Evolutionary conservation across 2,113 vertebrate genomes (phyloP), one percentile per base, ranked within the genome.

Genomic region (Mustela nigripes): DNA sequence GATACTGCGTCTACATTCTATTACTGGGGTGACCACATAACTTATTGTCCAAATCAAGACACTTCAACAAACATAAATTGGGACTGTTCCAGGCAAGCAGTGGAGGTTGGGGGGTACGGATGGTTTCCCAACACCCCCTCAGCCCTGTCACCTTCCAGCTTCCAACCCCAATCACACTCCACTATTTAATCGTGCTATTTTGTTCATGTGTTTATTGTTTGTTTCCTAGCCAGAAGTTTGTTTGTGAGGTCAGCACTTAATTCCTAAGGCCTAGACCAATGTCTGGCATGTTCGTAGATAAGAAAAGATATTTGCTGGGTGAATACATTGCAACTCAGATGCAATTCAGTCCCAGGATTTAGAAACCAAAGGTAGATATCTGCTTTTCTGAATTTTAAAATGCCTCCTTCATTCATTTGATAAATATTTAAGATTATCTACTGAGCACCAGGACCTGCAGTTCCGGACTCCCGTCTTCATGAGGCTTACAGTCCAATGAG

Each of bases 381-480:
- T 39, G 33, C 22, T 84, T 45, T 80, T 91, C 90, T 89, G 78
- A 82, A 74, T 83, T 83, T 93, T 45, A 87, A 93, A 22, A 65
- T 73, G 7, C 2, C 56, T 58, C 33, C 11, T 83, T 92, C 50
- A 33, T 69, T 58, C 53, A 87, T 45, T 91, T 50, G 69, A 63
- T 71, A 89, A 69, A 76, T 89, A 84, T 53, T 63, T 60, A 42
- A 78, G 88, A 53, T 58, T 6, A 45, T 2, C n/a, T 87, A 9
- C 56, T 19, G 56, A 62, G 42, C 4, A 53, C 15, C 39, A 76
- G 69, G 78, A 71, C 42, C 71, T 56, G 71, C 5, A 67, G 4
- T 50, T 33, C 82, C 15, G 11, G 50, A 60, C 2, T 83, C 21
- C 89, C 60, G n/a, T 53, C 42, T 60, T 92, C 80, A 65, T 3